Evolutionary conservation across 2,888 invertebrate genomes (phyloP), one percentile per base, ranked within the genome.

Genomic region (Ellobium chinense): DNA sequence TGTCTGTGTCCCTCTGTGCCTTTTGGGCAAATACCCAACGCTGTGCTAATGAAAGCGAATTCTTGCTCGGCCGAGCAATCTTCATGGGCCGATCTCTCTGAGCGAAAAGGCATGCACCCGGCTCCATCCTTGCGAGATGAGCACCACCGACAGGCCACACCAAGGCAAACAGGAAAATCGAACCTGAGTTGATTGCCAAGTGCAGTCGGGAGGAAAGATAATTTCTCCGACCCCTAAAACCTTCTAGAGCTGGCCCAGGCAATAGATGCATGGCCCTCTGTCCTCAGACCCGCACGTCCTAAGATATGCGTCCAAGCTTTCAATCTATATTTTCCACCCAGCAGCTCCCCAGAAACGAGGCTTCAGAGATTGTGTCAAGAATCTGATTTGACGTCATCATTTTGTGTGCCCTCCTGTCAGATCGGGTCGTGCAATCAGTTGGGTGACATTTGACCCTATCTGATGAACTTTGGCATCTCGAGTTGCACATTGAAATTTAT

Each of bases 301-400:
- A 7, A 46, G 31, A 78, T 58, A 46, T 36, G 62, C 62, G 46
- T 12, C 46, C 29, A n/a, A n/a, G 65, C 78, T 54, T 63, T 70
- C 69, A 70, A 78, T 70, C 70, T 78, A 78, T 62, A 70, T 69
- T 78, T 69, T 78, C 78, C 70, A 58, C 24, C 37, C 29, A 24
- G 24, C 68, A 27, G 39, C 7, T 66, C 29, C 36, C 36, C 31
- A 27, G 77, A 27, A 69, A 31, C 69, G 60, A 58, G 31, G 60
- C 39, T 37, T 54, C 58, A 58, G 39, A 77, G 77, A 77, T 77
- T 77, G 66, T 77, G 77, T 77, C 77, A 77, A 77, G 36, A 69
- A 34, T 68, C 77, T 68, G 77, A 77, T 77, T 77, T 77, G 77
- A 77, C 77, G 77, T 77, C 77, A 77, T 77, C 77, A 77, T 60